Base-by-base conservation (phyloP, 2,113 vertebrate genomes). In the Thalassarche chlororhynchos region DNA sequence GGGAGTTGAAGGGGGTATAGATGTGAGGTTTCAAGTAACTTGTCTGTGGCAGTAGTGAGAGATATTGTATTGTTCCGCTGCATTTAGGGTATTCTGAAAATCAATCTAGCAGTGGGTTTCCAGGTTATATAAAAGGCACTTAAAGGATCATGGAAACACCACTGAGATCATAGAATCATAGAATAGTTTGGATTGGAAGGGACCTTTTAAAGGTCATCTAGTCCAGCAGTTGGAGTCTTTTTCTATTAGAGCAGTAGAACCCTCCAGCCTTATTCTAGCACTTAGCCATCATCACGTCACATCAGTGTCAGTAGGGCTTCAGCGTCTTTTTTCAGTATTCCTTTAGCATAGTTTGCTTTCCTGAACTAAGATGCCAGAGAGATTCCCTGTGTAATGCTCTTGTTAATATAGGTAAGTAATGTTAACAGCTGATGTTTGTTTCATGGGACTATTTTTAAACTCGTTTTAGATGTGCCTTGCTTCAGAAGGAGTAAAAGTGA, bases 401-500 rank as follows among this genome's bases (percentile, higher is more conserved):
- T 71, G 10, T 74, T 62, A 52, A 42, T 25, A 7, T 29, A 51
- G 49, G 29, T 90, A 91, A 78, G 61, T 89, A 52, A 58, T 55
- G 34, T 31, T 64, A 76, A 82, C 77, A 76, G 65, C 54, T 68
- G 75, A 17, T 42, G 52, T 78, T 95, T 96, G 52, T 92, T 92
- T 94, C 77, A 95, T 76, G 55, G 29, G 40, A 34, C 84, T 95
- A 3, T 83, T 94, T 97, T 97, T 89, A 79, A 95, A 93, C 28
- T 87, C 57, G 0, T 71, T 98, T 93, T 91, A 99, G 99, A 99
- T 99, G 99, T 99, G 99, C 96, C 98, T 99, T 98, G 99, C 99
- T 24, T 99, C 99, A 83, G 99, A 99, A 96, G 99, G 98, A 52
- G 98, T 99, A 66, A 99, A 99, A 98, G 91, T 97, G n/a, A 98